A percentile compares a stretch with the other conserved stretches of the same genome.
phyloP scores from a whole-genome alignment of 64 coral and sea anemone genomes.

The Trachythela sp. region DNA sequence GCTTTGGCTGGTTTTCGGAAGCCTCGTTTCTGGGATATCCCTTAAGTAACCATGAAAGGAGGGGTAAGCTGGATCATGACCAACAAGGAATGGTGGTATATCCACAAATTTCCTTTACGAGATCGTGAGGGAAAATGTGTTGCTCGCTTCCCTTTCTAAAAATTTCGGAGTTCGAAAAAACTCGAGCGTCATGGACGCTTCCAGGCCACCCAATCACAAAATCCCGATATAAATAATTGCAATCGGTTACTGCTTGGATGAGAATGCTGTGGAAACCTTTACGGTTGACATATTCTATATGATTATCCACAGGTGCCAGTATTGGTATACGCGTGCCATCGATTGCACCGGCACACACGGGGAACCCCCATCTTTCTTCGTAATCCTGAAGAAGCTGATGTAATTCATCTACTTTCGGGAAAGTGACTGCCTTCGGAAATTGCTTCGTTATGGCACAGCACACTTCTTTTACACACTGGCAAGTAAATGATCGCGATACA shows the following conservation, averaged over 20 bases:
- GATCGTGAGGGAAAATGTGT: background rate
- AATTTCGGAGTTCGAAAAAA: background rate
- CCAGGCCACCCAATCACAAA: conserved; percentile 56
- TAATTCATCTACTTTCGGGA: conserved; percentile 50
- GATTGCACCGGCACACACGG: background rate
- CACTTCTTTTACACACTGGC: conserved; percentile 25
- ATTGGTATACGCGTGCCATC: background rate
- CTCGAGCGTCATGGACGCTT: conserved; percentile 52
- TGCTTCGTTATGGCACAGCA: background rate
- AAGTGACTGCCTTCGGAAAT: background rate
- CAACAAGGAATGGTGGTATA: background rate
- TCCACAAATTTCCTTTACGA: background rate
- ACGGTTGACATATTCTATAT: conserved; percentile 44
- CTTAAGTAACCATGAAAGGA: too few relatives aligned
- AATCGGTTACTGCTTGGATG: conserved; percentile 32
- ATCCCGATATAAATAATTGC: conserved; percentile 42
- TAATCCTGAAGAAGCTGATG: conserved; percentile 27
- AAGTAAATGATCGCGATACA: conserved; percentile 19
- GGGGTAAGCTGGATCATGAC: background rate
- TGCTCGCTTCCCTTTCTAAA: background rate
- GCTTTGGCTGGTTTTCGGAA: too few relatives aligned
- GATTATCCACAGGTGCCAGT: background rate
- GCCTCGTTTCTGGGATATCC: too few relatives aligned
- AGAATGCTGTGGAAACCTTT: conserved; percentile 51
- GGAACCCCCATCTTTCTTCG: conserved; percentile 54